A percentile compares a stretch with the other conserved stretches of the same genome.
phyloP scores from a whole-genome alignment of 2,797 vertebrate species.

The Microctenopoma steveboyesi region DNA sequence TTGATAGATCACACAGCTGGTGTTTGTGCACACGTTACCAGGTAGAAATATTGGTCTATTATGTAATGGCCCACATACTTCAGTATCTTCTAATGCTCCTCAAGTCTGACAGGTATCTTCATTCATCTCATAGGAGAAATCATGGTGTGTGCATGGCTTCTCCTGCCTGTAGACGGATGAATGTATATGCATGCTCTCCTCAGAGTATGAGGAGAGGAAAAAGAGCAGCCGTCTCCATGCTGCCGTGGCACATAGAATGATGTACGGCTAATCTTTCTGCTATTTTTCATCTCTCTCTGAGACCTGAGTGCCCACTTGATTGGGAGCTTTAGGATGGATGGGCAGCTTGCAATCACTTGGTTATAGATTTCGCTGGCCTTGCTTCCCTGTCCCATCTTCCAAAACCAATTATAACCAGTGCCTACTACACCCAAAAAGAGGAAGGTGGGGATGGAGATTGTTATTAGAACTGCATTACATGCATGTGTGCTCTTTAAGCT shows the following conservation, averaged over 20 bases:
- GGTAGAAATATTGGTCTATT: slow-evolving; percentile 28
- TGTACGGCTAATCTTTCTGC: slow-evolving; percentile 63
- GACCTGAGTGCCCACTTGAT: slow-evolving; percentile 66
- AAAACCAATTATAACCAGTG: slow-evolving; percentile 71
- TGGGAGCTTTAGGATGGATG: slow-evolving; percentile 73
- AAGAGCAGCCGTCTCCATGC: slow-evolving; percentile 33
- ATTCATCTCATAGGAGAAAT: slow-evolving; percentile 32
- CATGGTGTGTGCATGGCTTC: slow-evolving; percentile 1
- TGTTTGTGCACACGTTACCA: slow-evolving; percentile 27
- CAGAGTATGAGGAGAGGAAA: slow-evolving; percentile 15
- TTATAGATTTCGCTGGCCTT: slow-evolving; percentile 76
- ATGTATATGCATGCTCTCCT: slow-evolving; percentile 4
- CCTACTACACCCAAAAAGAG: slow-evolving; percentile 38
- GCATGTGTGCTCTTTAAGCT: not conserved
- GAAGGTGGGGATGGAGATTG: slow-evolving; percentile 1
- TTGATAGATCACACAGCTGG: not conserved
- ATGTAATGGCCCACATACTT: slow-evolving; percentile 7
- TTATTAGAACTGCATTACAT: slow-evolving; percentile 15
- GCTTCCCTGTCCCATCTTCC: slow-evolving; percentile 58
- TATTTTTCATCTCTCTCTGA: slow-evolving; percentile 68
- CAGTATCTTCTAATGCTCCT: not conserved
- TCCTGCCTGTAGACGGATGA: not conserved
- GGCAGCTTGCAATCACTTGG: slow-evolving; percentile 55
- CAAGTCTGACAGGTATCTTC: slow-evolving; percentile 60
- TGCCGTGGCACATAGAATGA: slow-evolving; percentile 53